These are phyloP conservation scores for Epizoanthus scotinus DNA, from an alignment of 92 coral and sea anemone genomes.

Conservation along the genomic window DNA sequence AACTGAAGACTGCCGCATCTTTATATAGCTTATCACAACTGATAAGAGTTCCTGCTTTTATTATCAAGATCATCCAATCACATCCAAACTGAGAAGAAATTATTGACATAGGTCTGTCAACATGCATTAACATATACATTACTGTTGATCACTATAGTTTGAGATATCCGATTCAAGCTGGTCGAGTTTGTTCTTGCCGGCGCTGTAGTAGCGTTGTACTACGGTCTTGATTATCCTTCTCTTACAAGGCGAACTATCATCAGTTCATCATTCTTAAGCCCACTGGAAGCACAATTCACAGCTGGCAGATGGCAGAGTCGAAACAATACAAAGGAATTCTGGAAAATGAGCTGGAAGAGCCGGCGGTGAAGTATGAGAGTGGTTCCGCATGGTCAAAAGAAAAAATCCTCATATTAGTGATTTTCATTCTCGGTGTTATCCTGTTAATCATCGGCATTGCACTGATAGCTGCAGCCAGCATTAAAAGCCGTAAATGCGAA, in stretches of 20 bases:
- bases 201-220: no score
- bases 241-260: background rate
- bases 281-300: background rate
- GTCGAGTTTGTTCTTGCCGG: background rate
- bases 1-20: no score
- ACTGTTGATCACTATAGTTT: background rate
- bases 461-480: conserved; percentile 56
- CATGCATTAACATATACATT: background rate
- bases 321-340: background rate
- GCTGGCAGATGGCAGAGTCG: conserved; percentile 9
- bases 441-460: conserved; percentile 70
- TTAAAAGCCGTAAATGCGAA: conserved; percentile 29
- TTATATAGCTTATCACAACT: no score
- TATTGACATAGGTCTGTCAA: conserved; percentile 12
- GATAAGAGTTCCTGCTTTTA: no score
- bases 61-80: background rate
- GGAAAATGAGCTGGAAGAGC: conserved; percentile 4
- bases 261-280: conserved; percentile 7
- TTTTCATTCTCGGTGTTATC: conserved; percentile 51
- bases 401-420: conserved; percentile 41
- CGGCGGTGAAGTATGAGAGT: conserved; percentile 8
- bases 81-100: background rate
- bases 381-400: conserved; percentile 42
- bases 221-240: background rate
- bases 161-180: conserved; percentile 1